Evolutionary conservation across 1,140 invertebrate genomes (phyloP).

Genomic region (Drosophila nasuta): DNA sequence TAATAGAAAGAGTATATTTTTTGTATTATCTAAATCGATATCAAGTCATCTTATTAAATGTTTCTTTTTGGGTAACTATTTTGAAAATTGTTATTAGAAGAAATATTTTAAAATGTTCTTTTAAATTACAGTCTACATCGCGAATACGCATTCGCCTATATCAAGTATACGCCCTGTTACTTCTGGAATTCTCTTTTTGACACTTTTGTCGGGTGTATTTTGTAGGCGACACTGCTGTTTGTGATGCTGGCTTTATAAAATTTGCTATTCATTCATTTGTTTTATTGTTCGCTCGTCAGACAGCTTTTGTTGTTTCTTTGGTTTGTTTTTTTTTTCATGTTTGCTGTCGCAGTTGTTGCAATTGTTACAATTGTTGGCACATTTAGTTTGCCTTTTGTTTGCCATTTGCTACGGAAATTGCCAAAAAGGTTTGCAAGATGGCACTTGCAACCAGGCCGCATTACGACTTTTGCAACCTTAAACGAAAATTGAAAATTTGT

Average conservation of each 20-base stretch:
- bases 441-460: constrained; percentile 25
- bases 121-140: too few relatives aligned
- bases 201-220: constrained; percentile 44
- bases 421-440: constrained; percentile 46
- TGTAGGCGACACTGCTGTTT: neutral
- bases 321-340: neutral
- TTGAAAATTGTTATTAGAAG: too few relatives aligned
- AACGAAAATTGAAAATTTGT: constrained; percentile 73
- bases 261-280: constrained; percentile 52
- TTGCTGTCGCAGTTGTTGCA: constrained; percentile 21
- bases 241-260: constrained; percentile 22
- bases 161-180: neutral
- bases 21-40: too few relatives aligned
- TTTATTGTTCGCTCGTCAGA: constrained; percentile 53
- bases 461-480: constrained; percentile 37
- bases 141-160: neutral
- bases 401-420: constrained; percentile 66
- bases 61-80: too few relatives aligned
- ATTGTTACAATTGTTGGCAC: constrained; percentile 27
- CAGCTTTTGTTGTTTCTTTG: constrained; percentile 29
- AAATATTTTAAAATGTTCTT: too few relatives aligned
- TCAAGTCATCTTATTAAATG: too few relatives aligned
- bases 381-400: constrained; percentile 54
- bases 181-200: constrained; percentile 6
- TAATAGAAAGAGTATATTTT: too few relatives aligned